These are phyloP conservation scores for Clarias platycephalus DNA, from an alignment of 2,797 vertebrate genomes.

Conservation along the genomic window DNA sequence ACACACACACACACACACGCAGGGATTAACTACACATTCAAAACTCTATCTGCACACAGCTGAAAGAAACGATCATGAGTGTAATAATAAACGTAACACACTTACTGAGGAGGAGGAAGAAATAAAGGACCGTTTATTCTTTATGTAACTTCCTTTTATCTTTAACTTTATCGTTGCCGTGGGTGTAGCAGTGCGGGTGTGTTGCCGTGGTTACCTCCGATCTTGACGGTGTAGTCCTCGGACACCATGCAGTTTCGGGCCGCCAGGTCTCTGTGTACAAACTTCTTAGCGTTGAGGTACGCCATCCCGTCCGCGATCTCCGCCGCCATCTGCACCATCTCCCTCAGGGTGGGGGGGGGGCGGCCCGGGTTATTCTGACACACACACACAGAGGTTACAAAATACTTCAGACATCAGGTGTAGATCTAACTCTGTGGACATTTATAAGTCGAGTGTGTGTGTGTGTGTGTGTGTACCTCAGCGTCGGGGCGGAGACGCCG, in stretches of 20 bases:
- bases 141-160: neutral
- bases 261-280: conserved; percentile 93
- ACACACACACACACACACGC: conserved; percentile 18
- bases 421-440: neutral
- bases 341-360: conserved; percentile 85
- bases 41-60: neutral
- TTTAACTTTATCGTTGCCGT: neutral
- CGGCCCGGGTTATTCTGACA: conserved; percentile 89
- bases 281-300: conserved; percentile 96
- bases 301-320: conserved; percentile 98
- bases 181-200: no score
- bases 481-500: conserved; percentile 89
- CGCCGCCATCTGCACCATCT: conserved; percentile 94
- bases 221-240: conserved; percentile 91
- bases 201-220: conserved; percentile 79
- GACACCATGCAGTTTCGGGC: conserved; percentile 98
- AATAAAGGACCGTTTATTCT: no score
- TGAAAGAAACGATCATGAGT: neutral
- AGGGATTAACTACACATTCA: neutral
- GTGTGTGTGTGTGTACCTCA: conserved; percentile 75
- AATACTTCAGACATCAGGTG: neutral
- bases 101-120: neutral
- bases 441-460: neutral
- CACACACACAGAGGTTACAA: neutral
- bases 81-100: neutral